Conservation (phyloP, 2,113 vertebrate genomes). For the Nasalis larvatus region DNA sequence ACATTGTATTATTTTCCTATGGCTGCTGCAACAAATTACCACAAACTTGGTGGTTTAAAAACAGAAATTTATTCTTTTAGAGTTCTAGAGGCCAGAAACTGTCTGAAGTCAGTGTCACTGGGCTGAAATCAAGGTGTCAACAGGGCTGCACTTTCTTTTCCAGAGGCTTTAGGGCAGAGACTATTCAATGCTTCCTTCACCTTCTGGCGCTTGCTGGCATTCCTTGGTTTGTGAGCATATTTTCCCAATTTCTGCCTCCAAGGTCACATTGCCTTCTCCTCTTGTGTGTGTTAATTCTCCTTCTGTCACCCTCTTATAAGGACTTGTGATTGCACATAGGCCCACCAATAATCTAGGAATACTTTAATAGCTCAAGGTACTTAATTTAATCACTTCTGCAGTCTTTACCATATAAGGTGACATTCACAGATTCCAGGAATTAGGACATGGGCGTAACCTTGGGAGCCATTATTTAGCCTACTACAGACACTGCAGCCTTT, state of each 20-base stretch:
- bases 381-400: background rate
- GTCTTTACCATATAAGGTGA: background rate
- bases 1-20: background rate
- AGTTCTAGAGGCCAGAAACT: background rate
- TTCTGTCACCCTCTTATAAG: background rate
- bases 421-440: no score
- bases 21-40: background rate
- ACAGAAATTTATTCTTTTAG: background rate
- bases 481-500: background rate
- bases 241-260: background rate
- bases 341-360: background rate
- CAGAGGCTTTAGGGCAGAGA: no score
- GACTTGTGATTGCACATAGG: no score
- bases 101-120: background rate
- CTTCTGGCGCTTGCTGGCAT: background rate
- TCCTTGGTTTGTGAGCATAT: no score
- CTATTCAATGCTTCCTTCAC: background rate
- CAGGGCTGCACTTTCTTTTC: background rate
- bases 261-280: background rate
- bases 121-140: background rate
- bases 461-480: background rate
- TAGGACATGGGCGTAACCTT: background rate
- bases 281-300: background rate
- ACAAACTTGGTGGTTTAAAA: background rate
- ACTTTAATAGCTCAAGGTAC: background rate